These are phyloP conservation scores for Polypterus bichir DNA, from an alignment of 2,113 vertebrate species.

Conservation along the genomic window DNA sequence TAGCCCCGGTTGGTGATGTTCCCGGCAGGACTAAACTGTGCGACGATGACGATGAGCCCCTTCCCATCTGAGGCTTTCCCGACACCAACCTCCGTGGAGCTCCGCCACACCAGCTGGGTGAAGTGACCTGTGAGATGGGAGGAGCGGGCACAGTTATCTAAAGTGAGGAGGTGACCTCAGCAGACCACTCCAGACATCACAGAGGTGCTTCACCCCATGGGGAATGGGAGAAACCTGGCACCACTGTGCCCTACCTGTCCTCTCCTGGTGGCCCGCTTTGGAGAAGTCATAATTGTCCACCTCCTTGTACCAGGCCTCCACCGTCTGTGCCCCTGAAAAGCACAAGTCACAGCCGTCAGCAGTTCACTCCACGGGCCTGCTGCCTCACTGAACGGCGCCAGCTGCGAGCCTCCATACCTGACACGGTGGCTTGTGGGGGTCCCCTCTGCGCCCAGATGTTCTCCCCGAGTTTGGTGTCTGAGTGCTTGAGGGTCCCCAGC, in stretches of 20 bases:
- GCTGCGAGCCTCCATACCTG: constrained; percentile 21
- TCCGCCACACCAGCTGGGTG: constrained; percentile 20
- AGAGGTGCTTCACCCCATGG: not conserved
- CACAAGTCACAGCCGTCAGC: not conserved
- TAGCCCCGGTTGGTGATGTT: constrained; percentile 16
- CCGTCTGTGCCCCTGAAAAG: constrained; percentile 19
- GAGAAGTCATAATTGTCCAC: constrained; percentile 25
- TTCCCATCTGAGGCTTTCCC: constrained; percentile 8
- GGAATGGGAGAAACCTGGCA: not conserved
- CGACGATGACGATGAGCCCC: constrained; percentile 8
- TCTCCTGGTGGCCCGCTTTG: constrained; percentile 17
- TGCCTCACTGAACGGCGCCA: too few relatives aligned
- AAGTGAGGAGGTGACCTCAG: not conserved
- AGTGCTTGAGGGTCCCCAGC: constrained; percentile 15
- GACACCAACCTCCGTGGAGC: constrained; percentile 1
- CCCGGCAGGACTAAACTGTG: constrained; percentile 9
- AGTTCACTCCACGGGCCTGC: too few relatives aligned
- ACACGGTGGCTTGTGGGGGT: constrained; percentile 14
- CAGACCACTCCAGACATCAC: not conserved
- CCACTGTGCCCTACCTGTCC: constrained; percentile 15
- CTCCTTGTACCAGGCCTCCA: constrained; percentile 26
- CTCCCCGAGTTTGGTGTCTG: constrained; percentile 18
- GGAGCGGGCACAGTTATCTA: too few relatives aligned
- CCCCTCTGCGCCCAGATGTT: constrained; percentile 25
- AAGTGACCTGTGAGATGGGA: constrained; percentile 14